Evolutionary conservation across 2,113 vertebrate species (phyloP).

Genomic region (Piaya cayana): DNA sequence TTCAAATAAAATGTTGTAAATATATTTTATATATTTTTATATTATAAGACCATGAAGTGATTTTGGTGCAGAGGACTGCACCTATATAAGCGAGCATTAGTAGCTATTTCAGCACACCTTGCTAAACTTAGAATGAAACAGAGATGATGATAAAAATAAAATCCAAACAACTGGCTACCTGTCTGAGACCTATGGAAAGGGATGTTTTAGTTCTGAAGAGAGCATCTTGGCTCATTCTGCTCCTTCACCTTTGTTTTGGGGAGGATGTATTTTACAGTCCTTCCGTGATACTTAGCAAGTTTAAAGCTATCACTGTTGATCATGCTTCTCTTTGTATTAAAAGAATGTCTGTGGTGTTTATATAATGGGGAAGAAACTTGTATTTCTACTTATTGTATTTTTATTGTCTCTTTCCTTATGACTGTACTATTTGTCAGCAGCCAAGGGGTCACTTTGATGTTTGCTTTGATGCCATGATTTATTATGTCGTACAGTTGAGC

Average conservation of each 20-base stretch:
- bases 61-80: neutral
- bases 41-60: slow-evolving; percentile 1
- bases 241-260: slow-evolving; percentile 48
- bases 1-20: neutral
- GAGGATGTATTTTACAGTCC: slow-evolving; percentile 61
- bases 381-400: slow-evolving; percentile 59
- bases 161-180: neutral
- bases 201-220: slow-evolving; percentile 19
- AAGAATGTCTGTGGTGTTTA: slow-evolving; percentile 66
- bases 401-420: slow-evolving; percentile 44
- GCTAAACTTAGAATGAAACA: neutral
- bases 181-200: slow-evolving; percentile 10
- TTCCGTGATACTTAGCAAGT: slow-evolving; percentile 68
- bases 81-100: neutral
- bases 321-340: slow-evolving; percentile 63
- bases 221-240: slow-evolving; percentile 44
- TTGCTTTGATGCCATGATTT: slow-evolving; percentile 48
- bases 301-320: slow-evolving; percentile 70
- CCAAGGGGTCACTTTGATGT: slow-evolving; percentile 4
- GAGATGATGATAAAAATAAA: neutral
- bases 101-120: slow-evolving; percentile 22
- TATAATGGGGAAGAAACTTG: slow-evolving; percentile 14
- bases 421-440: slow-evolving; percentile 37
- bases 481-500: slow-evolving; percentile 28
- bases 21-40: neutral